Conservation (phyloP, 2,113 vertebrate species). For the Ctenodactylus gundi region DNA sequence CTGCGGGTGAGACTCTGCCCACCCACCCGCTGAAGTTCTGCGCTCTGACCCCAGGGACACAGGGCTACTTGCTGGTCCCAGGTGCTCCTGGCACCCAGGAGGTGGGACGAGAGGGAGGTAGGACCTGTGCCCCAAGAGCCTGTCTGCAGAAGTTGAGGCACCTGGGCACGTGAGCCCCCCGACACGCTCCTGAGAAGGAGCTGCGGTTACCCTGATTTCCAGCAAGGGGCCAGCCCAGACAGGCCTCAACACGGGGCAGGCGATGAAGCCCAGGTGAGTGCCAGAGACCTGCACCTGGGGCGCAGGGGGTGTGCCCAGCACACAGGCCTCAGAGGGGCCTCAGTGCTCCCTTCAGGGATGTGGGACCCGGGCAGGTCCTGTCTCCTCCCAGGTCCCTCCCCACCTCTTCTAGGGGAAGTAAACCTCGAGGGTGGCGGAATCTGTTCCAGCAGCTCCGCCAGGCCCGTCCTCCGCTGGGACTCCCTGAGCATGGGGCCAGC, state of each 20-base stretch:
- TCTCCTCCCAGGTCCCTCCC: not conserved
- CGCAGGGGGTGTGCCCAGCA: accelerated
- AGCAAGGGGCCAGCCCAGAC: not conserved
- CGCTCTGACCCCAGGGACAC: not conserved
- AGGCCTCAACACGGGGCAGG: not conserved
- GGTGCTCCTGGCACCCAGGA: too few relatives aligned
- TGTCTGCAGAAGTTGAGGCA: accelerated
- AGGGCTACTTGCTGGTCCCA: too few relatives aligned
- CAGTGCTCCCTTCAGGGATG: too few relatives aligned
- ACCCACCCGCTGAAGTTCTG: not conserved
- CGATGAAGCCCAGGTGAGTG: not conserved
- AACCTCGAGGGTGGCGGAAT: accelerated
- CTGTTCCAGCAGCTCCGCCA: not conserved
- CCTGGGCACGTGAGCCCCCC: accelerated
- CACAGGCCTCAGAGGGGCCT: not conserved
- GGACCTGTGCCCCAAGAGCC: too few relatives aligned
- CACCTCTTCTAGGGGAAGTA: not conserved
- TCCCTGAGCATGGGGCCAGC: accelerated
- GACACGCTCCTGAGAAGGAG: not conserved
- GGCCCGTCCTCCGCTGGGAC: accelerated
- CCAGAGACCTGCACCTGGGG: too few relatives aligned
- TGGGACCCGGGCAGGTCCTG: not conserved
- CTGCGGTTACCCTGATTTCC: not conserved
- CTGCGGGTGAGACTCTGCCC: not conserved
- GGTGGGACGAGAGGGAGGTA: accelerated